Conservation (phyloP, 1,140 invertebrate species). For the Calliphora vicina region DNA sequence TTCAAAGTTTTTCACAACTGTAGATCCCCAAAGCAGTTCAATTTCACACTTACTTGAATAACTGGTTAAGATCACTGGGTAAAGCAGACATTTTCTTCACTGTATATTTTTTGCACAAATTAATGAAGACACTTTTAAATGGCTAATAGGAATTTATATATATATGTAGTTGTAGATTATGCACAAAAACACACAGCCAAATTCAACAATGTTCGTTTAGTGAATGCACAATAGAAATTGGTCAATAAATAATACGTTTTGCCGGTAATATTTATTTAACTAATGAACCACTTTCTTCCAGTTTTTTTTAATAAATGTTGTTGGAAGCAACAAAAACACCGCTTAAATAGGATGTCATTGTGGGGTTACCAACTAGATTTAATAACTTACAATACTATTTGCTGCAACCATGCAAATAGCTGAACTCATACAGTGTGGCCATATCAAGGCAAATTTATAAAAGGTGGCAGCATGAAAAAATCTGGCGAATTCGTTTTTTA, state of each 20-base stretch:
- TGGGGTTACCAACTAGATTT: background rate
- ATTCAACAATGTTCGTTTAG: background rate
- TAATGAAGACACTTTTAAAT: background rate
- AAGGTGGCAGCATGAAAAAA: too few relatives aligned
- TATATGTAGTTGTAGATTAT: background rate
- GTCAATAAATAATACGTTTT: background rate
- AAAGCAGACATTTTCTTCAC: conserved; percentile 45
- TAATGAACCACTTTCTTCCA: background rate
- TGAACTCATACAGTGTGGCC: background rate
- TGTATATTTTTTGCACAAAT: background rate
- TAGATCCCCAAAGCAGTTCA: background rate
- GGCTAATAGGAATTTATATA: background rate
- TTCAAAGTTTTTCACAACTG: too few relatives aligned
- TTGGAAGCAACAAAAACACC: background rate
- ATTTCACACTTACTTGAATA: conserved; percentile 50
- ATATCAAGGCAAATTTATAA: background rate
- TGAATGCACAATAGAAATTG: conserved; percentile 11
- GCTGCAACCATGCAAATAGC: background rate
- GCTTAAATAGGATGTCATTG: background rate
- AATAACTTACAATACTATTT: background rate
- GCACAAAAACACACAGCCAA: background rate
- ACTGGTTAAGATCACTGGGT: conserved; percentile 47
- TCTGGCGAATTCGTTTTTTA: too few relatives aligned
- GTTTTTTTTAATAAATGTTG: conserved; percentile 15
- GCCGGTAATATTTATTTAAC: background rate